Evolutionary conservation across 2,888 invertebrate species (phyloP).

Genomic region (Ariolimax columbianus): DNA sequence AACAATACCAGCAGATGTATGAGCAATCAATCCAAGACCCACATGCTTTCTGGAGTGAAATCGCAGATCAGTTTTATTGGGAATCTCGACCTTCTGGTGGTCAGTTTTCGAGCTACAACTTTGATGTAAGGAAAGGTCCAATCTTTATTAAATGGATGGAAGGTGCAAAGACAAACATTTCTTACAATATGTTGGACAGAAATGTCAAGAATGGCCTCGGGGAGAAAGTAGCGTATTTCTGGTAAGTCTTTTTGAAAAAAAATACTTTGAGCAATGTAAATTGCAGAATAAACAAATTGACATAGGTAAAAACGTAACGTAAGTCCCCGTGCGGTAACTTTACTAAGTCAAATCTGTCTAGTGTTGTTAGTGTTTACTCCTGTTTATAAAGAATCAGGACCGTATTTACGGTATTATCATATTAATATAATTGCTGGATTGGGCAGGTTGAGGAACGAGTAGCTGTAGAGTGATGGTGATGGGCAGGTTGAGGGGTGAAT

Average conservation of each 20-base stretch:
- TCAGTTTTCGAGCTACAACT: slow-evolving; percentile 92
- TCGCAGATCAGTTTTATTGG: slow-evolving; percentile 96
- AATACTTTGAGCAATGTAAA: too few relatives aligned
- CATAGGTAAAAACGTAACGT: too few relatives aligned
- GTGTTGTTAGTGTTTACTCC: too few relatives aligned
- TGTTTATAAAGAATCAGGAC: too few relatives aligned
- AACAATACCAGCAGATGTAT: slow-evolving; percentile 90
- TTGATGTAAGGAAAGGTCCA: slow-evolving; percentile 91
- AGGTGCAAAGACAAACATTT: slow-evolving; percentile 95
- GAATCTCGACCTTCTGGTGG: slow-evolving; percentile 82
- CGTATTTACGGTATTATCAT: too few relatives aligned
- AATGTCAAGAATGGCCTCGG: slow-evolving; percentile 93
- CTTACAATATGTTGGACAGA: slow-evolving; percentile 95
- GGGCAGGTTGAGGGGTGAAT: too few relatives aligned
- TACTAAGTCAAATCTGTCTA: too few relatives aligned
- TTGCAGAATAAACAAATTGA: too few relatives aligned
- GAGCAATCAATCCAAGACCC: slow-evolving; percentile 92
- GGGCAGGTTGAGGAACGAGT: too few relatives aligned
- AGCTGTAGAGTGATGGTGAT: too few relatives aligned
- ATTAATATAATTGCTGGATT: too few relatives aligned
- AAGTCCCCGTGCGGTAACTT: too few relatives aligned
- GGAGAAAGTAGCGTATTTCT: slow-evolving; percentile 94
- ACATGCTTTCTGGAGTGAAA: slow-evolving; percentile 93
- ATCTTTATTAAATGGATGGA: slow-evolving; percentile 96
- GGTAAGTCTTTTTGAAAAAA: slow-evolving; percentile 85